Percentiles rank a stretch among this genome's conserved stretches.
phyloP scores from a whole-genome alignment of 2,888 invertebrate species.

The Lepetodrilus schrolli region DNA sequence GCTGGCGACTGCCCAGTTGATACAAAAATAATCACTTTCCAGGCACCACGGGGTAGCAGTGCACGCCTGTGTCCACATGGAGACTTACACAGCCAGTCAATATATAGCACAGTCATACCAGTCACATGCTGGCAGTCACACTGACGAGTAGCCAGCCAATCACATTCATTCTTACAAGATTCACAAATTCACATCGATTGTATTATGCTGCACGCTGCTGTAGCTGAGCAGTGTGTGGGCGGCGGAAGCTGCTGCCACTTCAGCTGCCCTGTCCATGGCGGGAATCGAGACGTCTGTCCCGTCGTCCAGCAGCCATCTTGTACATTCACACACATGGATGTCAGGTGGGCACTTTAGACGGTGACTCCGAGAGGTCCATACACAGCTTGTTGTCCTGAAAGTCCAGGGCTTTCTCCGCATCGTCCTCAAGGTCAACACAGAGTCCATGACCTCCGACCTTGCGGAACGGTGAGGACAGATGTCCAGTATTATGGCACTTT shows the following conservation, averaged over 20 bases:
- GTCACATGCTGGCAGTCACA: background rate
- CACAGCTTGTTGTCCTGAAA: conserved; percentile 20
- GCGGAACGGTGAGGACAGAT: conserved; percentile 27
- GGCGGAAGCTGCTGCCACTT: background rate
- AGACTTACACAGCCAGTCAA: conserved; percentile 12
- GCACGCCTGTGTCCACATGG: background rate
- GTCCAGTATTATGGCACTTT: conserved; percentile 26
- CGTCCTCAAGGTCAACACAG: background rate
- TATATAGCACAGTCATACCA: conserved; percentile 6
- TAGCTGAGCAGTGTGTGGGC: background rate
- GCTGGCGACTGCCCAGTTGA: background rate
- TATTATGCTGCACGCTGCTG: background rate
- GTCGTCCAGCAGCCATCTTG: background rate
- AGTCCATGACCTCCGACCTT: background rate
- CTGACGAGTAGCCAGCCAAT: background rate
- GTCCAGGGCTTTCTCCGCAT: conserved; percentile 17
- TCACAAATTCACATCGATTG: background rate
- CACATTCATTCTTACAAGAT: background rate
- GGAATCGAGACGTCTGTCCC: background rate
- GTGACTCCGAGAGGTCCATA: conserved; percentile 2
- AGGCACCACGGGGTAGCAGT: conserved; percentile 14
- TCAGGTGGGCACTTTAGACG: conserved; percentile 23
- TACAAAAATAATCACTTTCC: conserved; percentile 24
- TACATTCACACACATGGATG: background rate
- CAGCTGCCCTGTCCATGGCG: conserved; percentile 8